A percentile compares a stretch with the other conserved stretches of the same genome.
Evolutionary conservation across 2,888 invertebrate species (phyloP).

Genomic region (Bibio marci): DNA sequence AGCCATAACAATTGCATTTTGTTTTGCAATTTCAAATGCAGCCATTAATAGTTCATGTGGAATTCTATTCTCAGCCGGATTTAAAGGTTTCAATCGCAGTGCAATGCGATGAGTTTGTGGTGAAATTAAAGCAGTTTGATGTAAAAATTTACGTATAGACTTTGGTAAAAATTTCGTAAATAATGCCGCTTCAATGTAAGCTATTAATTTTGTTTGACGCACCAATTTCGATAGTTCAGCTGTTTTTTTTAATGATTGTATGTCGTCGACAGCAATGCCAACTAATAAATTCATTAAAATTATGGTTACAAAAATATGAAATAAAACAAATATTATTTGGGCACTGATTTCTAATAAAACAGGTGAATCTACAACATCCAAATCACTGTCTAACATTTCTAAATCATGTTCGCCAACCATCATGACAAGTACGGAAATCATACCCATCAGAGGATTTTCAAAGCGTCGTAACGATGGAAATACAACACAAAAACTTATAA

Average conservation of each 20-base stretch:
- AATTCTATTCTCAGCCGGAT: constrained; percentile 64
- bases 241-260: constrained; percentile 69
- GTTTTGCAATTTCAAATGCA: constrained; percentile 65
- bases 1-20: constrained; percentile 18
- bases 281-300: constrained; percentile 73
- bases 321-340: constrained; percentile 64
- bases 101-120: constrained; percentile 70
- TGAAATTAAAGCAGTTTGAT: constrained; percentile 61
- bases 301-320: constrained; percentile 67
- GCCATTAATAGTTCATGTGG: constrained; percentile 64
- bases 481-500: constrained; percentile 75
- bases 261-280: constrained; percentile 76
- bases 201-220: constrained; percentile 71
- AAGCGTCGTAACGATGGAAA: constrained; percentile 70
- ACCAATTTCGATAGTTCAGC: constrained; percentile 70
- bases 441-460: constrained; percentile 67
- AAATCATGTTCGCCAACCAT: constrained; percentile 77
- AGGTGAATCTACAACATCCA: constrained; percentile 59
- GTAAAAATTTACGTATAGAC: constrained; percentile 52
- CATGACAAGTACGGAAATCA: constrained; percentile 73
- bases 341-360: constrained; percentile 63
- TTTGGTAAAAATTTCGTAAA: constrained; percentile 65
- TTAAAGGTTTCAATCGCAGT: constrained; percentile 64
- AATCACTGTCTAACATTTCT: constrained; percentile 55
- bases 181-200: constrained; percentile 65